Evolutionary conservation across 2,113 vertebrate species (phyloP).

Genomic region (Myrmecobius fasciatus): DNA sequence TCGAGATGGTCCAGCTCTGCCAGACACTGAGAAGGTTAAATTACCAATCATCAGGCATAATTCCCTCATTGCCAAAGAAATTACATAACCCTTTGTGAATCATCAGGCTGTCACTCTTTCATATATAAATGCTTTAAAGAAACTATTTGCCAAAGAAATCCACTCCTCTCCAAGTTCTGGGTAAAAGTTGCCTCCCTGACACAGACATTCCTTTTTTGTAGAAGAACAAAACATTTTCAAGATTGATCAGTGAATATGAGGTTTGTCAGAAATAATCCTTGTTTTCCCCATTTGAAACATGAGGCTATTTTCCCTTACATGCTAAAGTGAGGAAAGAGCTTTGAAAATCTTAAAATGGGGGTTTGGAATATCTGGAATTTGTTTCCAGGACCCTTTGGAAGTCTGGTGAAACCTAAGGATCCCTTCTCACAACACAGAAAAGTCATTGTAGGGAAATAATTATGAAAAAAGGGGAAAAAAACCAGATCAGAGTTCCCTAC

Average conservation of each 20-base stretch:
- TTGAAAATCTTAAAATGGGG: neutral
- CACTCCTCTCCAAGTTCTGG: neutral
- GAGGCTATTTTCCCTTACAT: neutral
- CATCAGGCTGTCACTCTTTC: neutral
- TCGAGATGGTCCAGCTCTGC: neutral
- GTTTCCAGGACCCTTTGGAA: neutral
- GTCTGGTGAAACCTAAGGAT: neutral
- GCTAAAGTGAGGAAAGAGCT: neutral
- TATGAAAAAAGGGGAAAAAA: neutral
- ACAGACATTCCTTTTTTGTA: neutral
- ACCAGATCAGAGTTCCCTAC: neutral
- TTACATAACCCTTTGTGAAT: slow-evolving; percentile 15
- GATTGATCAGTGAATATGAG: neutral
- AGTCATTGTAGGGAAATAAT: neutral
- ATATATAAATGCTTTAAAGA: neutral
- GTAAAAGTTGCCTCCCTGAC: slow-evolving; percentile 4
- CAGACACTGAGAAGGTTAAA: slow-evolving; percentile 33
- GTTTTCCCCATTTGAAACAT: neutral
- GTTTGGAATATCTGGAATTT: neutral
- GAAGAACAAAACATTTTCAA: neutral
- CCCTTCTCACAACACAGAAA: neutral
- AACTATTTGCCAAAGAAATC: neutral
- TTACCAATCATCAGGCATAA: slow-evolving; percentile 1
- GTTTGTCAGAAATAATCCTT: neutral
- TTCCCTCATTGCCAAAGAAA: neutral